Evolutionary conservation across 2,113 vertebrate genomes (phyloP), one percentile per base, ranked within the genome.

Genomic region (Rhadina sibilatrix): DNA sequence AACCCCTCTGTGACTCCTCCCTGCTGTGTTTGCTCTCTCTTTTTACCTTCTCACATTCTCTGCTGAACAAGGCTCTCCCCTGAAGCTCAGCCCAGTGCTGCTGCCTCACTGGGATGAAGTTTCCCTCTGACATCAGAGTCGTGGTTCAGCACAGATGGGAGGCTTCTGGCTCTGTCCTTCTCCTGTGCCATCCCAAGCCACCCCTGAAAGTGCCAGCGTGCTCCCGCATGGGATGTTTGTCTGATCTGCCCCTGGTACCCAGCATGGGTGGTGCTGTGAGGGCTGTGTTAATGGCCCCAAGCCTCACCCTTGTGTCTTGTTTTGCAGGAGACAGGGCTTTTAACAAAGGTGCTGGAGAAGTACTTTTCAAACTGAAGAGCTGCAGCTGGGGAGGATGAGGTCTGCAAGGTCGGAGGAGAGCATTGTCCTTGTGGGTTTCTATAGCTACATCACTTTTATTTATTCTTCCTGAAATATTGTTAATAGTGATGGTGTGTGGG

Each of bases 271-370:
- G 4, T 15, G 44, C 38, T 40, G 37, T 25, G 31, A 14, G 56
- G 46, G 31, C 14, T 47, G 47, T 7, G 2, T 15, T 6, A 5
- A 7, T 28, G 37, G 25, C 28, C 4, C 16, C 0, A 1, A 1
- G 15, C 76, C 90, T 95, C 54, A 94, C 54, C 0, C 0, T 12
- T 63, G 35, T 94, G 63, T 69, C 54, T 95, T 94, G 82, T 44
- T 97, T 96, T 96, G 59, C 86, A 99, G 99, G 98, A 98, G 82
- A 94, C 94, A 9, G 97, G 98, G 59, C 95, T 98, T 88, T 74
- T 99, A 89, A 96, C 97, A 87, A 98, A 98, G 97, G 97, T 98
- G 94, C 97, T 99, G 97, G 97, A 98, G 93, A 98, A 97, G 89
- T 98, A 98, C 95, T 94, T 98, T 86, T 98, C 98, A 66, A 98